Evolutionary conservation across 2,888 invertebrate genomes (phyloP).

Genomic region (Chymomyza procnemis): DNA sequence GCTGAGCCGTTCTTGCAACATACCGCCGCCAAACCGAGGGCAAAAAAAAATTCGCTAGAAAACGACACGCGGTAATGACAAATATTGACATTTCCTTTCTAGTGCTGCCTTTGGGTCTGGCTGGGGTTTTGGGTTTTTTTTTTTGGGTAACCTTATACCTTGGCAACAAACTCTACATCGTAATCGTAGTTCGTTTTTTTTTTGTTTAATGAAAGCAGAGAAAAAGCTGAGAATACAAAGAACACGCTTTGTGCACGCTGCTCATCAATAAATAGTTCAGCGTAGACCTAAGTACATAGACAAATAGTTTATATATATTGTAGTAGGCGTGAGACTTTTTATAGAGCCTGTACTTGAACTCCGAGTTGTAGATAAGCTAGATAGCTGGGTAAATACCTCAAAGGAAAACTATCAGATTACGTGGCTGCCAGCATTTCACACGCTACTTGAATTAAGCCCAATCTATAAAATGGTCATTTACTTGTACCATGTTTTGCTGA

Average conservation of each 20-base stretch:
- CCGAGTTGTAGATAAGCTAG: neutral
- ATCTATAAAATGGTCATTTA: neutral
- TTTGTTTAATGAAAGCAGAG: neutral
- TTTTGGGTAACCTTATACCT: constrained; percentile 2
- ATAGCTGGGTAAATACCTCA: neutral
- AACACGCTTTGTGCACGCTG: neutral
- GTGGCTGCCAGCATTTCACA: neutral
- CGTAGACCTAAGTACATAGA: neutral
- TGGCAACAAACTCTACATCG: neutral
- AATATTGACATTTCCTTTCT: constrained; percentile 64
- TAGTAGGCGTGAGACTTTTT: neutral
- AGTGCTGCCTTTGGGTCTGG: neutral
- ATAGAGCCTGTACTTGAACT: neutral
- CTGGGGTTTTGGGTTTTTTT: too few species aligned
- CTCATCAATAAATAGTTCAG: neutral
- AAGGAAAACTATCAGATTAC: neutral
- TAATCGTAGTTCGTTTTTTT: neutral
- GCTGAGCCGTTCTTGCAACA: neutral
- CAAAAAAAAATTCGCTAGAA: constrained; percentile 17
- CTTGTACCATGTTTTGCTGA: neutral
- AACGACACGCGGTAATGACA: constrained; percentile 61
- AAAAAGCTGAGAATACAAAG: neutral
- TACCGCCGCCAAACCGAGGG: neutral
- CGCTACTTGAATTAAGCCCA: neutral
- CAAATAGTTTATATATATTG: neutral